These are phyloP conservation scores for Aplodontia rufa DNA, from an alignment of 2,113 vertebrate species.

Conservation along the genomic window DNA sequence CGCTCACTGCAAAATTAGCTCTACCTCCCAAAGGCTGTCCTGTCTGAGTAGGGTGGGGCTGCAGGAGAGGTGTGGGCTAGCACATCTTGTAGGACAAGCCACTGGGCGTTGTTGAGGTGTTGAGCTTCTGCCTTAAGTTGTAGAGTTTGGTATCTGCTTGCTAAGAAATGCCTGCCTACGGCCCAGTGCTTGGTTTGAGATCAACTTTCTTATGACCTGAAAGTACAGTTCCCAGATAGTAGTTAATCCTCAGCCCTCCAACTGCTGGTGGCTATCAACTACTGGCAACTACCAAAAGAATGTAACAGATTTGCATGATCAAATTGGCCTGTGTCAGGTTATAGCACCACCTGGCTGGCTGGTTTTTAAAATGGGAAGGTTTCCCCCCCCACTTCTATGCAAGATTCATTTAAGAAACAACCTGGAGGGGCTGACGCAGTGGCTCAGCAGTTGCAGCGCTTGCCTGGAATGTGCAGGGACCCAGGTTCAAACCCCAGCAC, in stretches of 20 bases:
- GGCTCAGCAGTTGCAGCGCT: no score
- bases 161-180: background rate
- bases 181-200: background rate
- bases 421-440: no score
- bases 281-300: background rate
- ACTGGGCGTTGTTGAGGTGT: background rate
- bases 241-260: background rate
- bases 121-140: background rate
- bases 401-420: background rate
- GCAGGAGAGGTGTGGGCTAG: no score
- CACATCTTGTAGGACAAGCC: background rate
- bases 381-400: background rate
- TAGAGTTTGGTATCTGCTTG: background rate
- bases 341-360: fast-evolving
- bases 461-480: no score
- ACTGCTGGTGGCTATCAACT: background rate
- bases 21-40: background rate
- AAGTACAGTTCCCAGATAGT: background rate
- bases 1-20: background rate
- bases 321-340: background rate
- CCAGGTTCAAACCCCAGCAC: no score
- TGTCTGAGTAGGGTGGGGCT: background rate
- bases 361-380: background rate
- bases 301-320: background rate
- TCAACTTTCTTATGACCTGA: background rate